phyloP scores from a whole-genome alignment of 2,113 vertebrate species.

The Mesitornis unicolor region DNA sequence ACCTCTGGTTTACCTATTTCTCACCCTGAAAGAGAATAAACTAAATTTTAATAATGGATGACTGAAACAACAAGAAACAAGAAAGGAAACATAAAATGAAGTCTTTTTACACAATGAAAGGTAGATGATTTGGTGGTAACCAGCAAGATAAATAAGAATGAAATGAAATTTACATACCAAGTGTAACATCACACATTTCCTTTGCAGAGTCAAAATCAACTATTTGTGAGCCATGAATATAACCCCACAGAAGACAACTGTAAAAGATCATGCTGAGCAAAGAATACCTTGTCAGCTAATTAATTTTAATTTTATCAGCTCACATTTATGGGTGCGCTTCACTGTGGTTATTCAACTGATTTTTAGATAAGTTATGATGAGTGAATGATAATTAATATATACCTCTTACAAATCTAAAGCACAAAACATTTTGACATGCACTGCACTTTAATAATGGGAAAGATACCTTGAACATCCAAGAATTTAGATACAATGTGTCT shows the following conservation, averaged over 20 bases:
- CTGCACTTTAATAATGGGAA: not conserved
- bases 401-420: not conserved
- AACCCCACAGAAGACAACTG: not conserved
- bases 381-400: not conserved
- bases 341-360: not conserved
- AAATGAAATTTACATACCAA: not conserved
- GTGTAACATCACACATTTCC: not conserved
- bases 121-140: not conserved
- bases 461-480: not conserved
- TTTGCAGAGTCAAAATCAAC: not conserved
- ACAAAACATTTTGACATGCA: not conserved
- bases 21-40: not conserved
- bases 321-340: not conserved
- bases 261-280: not conserved
- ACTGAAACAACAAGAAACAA: not conserved
- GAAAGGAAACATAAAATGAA: not conserved
- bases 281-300: not conserved
- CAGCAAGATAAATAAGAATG: not conserved
- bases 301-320: constrained; percentile 31
- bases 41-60: not conserved
- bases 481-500: not conserved
- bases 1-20: not conserved
- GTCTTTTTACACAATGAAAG: not conserved
- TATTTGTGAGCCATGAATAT: not conserved
- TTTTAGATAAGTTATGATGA: not conserved